Evolutionary conservation across 2,888 invertebrate genomes (phyloP).

Genomic region (Spicauda simplicius): DNA sequence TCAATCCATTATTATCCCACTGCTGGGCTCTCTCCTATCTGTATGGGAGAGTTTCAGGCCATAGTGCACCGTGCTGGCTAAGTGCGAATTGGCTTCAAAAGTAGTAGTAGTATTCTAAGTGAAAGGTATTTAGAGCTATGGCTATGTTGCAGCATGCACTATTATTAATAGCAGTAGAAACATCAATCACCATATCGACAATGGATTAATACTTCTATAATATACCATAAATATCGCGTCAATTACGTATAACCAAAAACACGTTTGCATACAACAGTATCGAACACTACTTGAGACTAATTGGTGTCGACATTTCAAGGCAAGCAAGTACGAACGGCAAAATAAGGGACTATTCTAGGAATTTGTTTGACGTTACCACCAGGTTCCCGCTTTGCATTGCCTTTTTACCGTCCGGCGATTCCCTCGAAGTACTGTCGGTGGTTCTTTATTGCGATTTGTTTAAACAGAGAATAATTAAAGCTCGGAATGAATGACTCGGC

Average conservation of each 20-base stretch:
- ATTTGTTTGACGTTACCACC: constrained; percentile 66
- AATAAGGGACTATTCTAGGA: constrained; percentile 60
- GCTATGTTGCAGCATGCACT: too few species aligned
- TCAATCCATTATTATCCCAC: too few species aligned
- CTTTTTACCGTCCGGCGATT: constrained; percentile 56
- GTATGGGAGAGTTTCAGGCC: too few species aligned
- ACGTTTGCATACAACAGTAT: not conserved
- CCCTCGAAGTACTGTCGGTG: constrained; percentile 56
- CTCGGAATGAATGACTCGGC: constrained; percentile 71
- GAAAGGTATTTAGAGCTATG: too few species aligned
- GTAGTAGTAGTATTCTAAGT: too few species aligned
- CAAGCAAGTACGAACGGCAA: constrained; percentile 56
- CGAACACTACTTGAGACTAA: constrained; percentile 21
- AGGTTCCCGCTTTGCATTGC: constrained; percentile 53
- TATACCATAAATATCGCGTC: not conserved
- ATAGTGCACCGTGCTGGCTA: too few species aligned
- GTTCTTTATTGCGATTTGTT: constrained; percentile 77
- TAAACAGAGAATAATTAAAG: constrained; percentile 82
- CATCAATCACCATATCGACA: too few species aligned
- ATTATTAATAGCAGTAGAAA: too few species aligned
- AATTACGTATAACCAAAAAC: not conserved
- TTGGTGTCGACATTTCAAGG: constrained; percentile 29
- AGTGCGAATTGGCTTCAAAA: too few species aligned
- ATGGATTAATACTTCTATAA: not conserved
- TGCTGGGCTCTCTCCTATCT: too few species aligned